Percentiles rank a stretch among this genome's conserved stretches.
Conservation (phyloP, 2,888 invertebrate genomes). For the Catocala sponsa region DNA sequence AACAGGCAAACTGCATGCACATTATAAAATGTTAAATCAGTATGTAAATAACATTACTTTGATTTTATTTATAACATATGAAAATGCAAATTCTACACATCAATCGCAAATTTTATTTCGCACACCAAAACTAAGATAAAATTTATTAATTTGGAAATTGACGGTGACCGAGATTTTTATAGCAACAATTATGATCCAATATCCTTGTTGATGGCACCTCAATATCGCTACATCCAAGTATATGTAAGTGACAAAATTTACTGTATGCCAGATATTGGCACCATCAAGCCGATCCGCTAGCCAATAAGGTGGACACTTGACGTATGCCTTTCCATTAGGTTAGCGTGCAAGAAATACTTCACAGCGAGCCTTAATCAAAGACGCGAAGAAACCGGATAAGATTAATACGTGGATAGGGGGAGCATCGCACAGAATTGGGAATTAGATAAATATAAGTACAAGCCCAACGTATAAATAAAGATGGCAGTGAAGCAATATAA, state of each 20-base stretch:
- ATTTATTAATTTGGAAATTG: neutral
- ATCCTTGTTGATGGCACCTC: slow-evolving; percentile 28
- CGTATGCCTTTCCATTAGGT: slow-evolving; percentile 86
- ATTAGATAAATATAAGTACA: slow-evolving; percentile 56
- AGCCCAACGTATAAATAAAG: slow-evolving; percentile 57
- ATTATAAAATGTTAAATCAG: too few relatives aligned
- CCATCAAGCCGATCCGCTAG: slow-evolving; percentile 81
- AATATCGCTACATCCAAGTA: slow-evolving; percentile 47
- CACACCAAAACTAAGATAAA: too few relatives aligned
- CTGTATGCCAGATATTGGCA: slow-evolving; percentile 70
- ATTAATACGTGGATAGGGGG: slow-evolving; percentile 81
- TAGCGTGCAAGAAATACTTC: slow-evolving; percentile 85
- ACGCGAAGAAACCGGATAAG: slow-evolving; percentile 77
- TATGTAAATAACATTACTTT: too few relatives aligned
- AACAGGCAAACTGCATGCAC: too few relatives aligned
- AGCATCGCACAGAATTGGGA: slow-evolving; percentile 67
- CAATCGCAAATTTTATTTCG: too few relatives aligned
- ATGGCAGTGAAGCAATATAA: slow-evolving; percentile 52
- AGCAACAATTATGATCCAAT: slow-evolving; percentile 36
- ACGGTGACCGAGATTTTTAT: slow-evolving; percentile 14
- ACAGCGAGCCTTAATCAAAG: slow-evolving; percentile 84
- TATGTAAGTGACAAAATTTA: slow-evolving; percentile 70
- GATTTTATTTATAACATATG: too few relatives aligned
- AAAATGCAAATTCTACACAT: too few relatives aligned
- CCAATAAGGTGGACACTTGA: slow-evolving; percentile 87